phyloP scores from a whole-genome alignment of 2,113 vertebrate species.

The rabbit (Oryctolagus cuniculus) region mOryCun1.1 NC_091453.1:85017001-85017500 shows the following conservation, averaged over 20 bases:
- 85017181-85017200: too few relatives aligned
- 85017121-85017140: too few relatives aligned
- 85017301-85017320: background rate
- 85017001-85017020: conserved; percentile 28
- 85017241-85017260: conserved; percentile 8
- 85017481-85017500: background rate
- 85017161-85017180: too few relatives aligned
- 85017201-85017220: too few relatives aligned
- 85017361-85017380: conserved; percentile 16
- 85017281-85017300: background rate
- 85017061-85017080: background rate
- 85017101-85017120: background rate
- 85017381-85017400: background rate
- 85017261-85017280: conserved; percentile 39
- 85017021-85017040: conserved; percentile 23
- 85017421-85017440: background rate
- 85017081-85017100: conserved; percentile 2
- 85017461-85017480: background rate
- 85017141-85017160: too few relatives aligned
- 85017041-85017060: background rate
- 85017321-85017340: background rate
- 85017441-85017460: background rate
- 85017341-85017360: conserved; percentile 11
- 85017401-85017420: conserved; percentile 36
- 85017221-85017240: background rate